Conservation (phyloP, 2,797 vertebrate species). For the Buphagus erythrorhynchus region DNA sequence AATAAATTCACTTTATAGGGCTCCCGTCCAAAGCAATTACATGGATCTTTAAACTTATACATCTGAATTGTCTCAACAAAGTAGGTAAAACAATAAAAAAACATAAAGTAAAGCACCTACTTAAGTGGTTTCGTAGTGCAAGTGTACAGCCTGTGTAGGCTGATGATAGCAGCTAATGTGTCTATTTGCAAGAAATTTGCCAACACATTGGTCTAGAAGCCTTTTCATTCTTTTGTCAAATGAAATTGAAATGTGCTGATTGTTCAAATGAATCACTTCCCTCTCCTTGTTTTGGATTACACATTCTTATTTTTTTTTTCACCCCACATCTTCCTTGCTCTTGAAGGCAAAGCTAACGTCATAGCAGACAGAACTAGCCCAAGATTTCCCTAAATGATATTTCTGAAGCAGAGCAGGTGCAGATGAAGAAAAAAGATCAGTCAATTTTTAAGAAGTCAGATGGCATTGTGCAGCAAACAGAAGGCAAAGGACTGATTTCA, state of each 20-base stretch:
- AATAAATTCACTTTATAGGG: not conserved
- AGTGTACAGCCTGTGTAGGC: not conserved
- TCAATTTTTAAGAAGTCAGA: conserved; percentile 72
- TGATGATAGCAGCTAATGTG: not conserved
- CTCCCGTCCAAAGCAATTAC: not conserved
- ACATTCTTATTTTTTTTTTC: not conserved
- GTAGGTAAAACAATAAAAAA: not conserved
- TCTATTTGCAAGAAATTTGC: conserved; percentile 5
- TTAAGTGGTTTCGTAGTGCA: not conserved
- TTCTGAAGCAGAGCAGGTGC: conserved; percentile 76
- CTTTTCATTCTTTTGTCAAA: conserved; percentile 43
- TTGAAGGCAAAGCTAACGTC: conserved; percentile 33
- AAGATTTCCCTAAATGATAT: conserved; percentile 58
- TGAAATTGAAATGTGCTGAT: conserved; percentile 43
- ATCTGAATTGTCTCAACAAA: not conserved
- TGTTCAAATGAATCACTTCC: conserved; percentile 58
- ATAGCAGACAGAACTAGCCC: conserved; percentile 51
- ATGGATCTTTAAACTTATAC: not conserved
- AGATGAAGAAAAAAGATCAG: conserved; percentile 36
- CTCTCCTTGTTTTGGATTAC: conserved; percentile 19
- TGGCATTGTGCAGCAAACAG: conserved; percentile 71
- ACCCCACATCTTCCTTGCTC: conserved; percentile 20
- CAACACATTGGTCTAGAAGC: not conserved
- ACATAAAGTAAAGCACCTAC: not conserved
- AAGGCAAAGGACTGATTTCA: conserved; percentile 70